Evolutionary conservation across 1,140 invertebrate genomes (phyloP), one percentile per base, ranked within the genome.

Genomic region (Papilio dardanus): DNA sequence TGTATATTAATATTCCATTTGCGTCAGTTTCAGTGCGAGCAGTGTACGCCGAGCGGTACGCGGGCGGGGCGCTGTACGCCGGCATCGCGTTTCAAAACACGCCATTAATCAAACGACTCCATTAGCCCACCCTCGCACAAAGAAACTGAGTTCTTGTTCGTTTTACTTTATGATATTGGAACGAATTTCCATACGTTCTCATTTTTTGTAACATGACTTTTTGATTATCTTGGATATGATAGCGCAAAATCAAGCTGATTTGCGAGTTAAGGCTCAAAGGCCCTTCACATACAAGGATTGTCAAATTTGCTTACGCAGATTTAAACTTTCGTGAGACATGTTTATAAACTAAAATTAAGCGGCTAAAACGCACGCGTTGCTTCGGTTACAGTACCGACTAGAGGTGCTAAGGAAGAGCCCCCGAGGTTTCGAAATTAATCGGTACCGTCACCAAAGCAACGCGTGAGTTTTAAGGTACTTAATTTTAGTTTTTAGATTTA

Each of bases 31-130:
- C 67, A 69, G 35, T 40, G 12, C n/a, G 33, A 40, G 67, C 33
- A n/a, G 21, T 21, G n/a, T 35, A 24, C 35, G 67, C n/a, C 14
- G n/a, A n/a, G n/a, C n/a, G n/a, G n/a, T n/a, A n/a, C n/a, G n/a
- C n/a, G n/a, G n/a, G 35, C 35, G 8, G 35, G 35, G 7, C 12
- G 8, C 35, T 10, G 35, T 7, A 8, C 12, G 67, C n/a, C 67
- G 67, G 33, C 67, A 35, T 69, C 67, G 10, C n/a, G 35, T 69
- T 69, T 19, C n/a, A 37, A 68, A 69, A 69, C 67, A 69, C n/a
- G 19, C 67, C 67, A 69, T 69, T 69, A 69, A 69, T 69, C 67
- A 69, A 69, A 40, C 54, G 67, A 37, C 67, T 69, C 67, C 67
- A 37, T 37, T 69, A 69, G 31, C 19, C 31, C 33, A 37, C 67